Evolutionary conservation across 2,888 invertebrate genomes (phyloP), one percentile per base, ranked within the genome.

Genomic region (Anaspis maculata): DNA sequence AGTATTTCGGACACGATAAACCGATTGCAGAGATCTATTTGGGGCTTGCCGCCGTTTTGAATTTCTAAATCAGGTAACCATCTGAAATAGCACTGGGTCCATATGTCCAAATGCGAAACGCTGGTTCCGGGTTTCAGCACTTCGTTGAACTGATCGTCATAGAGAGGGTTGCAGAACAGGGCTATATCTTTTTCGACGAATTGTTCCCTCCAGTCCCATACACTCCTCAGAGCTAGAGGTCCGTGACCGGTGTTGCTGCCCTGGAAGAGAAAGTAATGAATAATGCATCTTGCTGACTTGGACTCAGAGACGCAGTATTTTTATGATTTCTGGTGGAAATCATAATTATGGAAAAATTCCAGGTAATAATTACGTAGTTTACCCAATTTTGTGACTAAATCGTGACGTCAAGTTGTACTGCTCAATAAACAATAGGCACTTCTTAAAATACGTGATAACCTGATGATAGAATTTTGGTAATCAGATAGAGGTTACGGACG

Each of bases 201-300:
- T 63, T 91, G 91, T 54, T 86, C 82, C 35, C 78, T 75, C 91
- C 91, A 92, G 57, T 90, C 86, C 92, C 92, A 94, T 2, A 86
- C 80, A 3, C 86, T 83, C 3, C 88, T 71, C 26, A 82, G 66
- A 7, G 79, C 71, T 32, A 86, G 23, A 2, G 69, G 68, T 35
- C 62, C 5, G 19, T 19, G 19, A 9, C 19, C 19, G 19, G 19
- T 19, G 19, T 19, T 19, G 9, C 9, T 19, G 5, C 19, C 19
- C 19, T 19, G n/a, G n/a, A n/a, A n/a, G n/a, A n/a, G n/a, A n/a
- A n/a, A n/a, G n/a, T n/a, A n/a, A n/a, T n/a, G n/a, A n/a, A n/a
- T n/a, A n/a, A n/a, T n/a, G n/a, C n/a, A n/a, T n/a, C n/a, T n/a
- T n/a, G n/a, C n/a, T n/a, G n/a, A n/a, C n/a, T n/a, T n/a, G n/a